These are phyloP conservation scores for Zingel zingel DNA, from an alignment of 2,113 vertebrate species.

Conservation along the genomic window DNA sequence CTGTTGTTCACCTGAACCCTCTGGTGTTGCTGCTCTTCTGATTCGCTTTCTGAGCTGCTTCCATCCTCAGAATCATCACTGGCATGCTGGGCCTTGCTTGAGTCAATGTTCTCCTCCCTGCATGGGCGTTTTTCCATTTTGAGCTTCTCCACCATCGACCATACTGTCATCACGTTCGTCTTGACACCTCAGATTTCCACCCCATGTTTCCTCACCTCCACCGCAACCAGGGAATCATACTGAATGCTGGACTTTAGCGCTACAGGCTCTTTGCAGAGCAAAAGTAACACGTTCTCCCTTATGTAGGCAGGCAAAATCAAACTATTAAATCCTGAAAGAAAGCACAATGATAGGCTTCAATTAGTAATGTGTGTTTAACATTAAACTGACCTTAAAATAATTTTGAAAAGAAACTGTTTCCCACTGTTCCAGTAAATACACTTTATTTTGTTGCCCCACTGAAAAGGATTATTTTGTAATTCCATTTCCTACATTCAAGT, in stretches of 20 bases:
- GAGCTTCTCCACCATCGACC: conserved; percentile 90
- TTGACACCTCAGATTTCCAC: conserved; percentile 83
- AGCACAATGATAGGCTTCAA: conserved; percentile 27
- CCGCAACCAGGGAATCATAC: conserved; percentile 80
- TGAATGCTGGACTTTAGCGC: conserved; percentile 73
- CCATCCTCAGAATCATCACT: conserved; percentile 91
- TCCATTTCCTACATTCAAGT: not conserved
- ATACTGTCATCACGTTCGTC: conserved; percentile 94
- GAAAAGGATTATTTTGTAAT: not conserved
- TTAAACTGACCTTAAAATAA: not conserved
- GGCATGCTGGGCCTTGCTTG: conserved; percentile 82
- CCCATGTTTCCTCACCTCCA: conserved; percentile 87
- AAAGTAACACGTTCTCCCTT: conserved; percentile 77
- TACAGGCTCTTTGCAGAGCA: conserved; percentile 71
- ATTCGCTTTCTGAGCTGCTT: conserved; percentile 94
- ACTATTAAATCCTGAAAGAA: conserved; percentile 84
- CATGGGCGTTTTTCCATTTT: conserved; percentile 95
- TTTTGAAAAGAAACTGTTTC: not conserved
- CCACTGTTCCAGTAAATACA: not conserved
- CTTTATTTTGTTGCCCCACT: not conserved
- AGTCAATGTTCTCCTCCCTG: conserved; percentile 88
- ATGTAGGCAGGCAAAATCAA: conserved; percentile 79
- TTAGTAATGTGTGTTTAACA: not conserved
- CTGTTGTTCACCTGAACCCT: conserved; percentile 63
- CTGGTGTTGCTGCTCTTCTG: conserved; percentile 85